Percentiles rank a stretch among this genome's conserved stretches.
phyloP scores from a whole-genome alignment of 2,113 vertebrate species.

The Oncorhynchus keta region DNA sequence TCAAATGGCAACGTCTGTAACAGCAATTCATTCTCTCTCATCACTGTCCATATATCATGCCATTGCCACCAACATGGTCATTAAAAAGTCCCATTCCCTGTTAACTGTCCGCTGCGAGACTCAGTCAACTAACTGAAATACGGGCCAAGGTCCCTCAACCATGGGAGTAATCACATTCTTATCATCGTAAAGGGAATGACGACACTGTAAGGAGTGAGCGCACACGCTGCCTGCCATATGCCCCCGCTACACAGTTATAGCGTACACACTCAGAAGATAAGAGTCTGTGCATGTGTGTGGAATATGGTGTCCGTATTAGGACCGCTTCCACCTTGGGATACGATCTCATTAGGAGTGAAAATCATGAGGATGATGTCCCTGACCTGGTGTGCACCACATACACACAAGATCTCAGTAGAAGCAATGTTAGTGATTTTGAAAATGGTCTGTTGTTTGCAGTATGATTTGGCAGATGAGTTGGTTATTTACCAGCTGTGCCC shows the following conservation, averaged over 20 bases:
- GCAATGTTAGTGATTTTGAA: slow-evolving; percentile 6
- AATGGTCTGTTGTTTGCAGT: neutral
- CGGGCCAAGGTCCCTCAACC: neutral
- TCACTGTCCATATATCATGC: neutral
- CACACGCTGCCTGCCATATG: neutral
- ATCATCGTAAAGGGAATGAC: neutral
- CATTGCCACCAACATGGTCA: neutral
- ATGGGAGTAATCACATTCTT: neutral
- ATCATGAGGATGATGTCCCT: slow-evolving; percentile 9
- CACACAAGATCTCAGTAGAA: neutral
- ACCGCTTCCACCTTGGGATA: neutral
- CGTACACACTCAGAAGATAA: neutral
- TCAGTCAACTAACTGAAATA: neutral
- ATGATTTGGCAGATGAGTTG: neutral
- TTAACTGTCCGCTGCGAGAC: neutral
- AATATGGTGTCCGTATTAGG: too few species aligned
- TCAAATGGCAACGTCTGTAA: neutral
- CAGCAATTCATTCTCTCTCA: neutral
- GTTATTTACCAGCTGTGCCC: slow-evolving; percentile 21
- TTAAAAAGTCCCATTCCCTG: neutral
- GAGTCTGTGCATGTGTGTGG: too few species aligned
- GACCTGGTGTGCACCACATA: neutral
- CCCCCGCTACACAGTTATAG: neutral
- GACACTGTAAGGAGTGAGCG: neutral
- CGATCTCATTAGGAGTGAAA: neutral